Percentiles rank a stretch among this genome's conserved stretches.
Conservation (phyloP, 92 coral and sea anemone species). For the Porites cylindrica region DNA sequence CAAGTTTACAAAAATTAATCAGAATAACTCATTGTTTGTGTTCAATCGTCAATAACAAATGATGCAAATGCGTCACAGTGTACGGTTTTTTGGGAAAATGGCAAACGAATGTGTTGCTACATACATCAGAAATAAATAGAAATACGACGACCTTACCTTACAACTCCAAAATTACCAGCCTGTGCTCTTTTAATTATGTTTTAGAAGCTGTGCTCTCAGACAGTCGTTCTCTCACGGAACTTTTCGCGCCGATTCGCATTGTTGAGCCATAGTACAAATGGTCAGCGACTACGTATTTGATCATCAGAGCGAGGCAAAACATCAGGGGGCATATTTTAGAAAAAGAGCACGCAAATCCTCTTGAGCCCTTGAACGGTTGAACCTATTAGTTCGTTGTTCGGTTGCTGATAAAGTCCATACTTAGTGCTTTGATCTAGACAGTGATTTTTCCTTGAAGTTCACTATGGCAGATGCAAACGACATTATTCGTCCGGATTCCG, state of each 20-base stretch:
- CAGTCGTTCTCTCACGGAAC: background rate
- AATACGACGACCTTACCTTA: background rate
- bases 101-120: slow-evolving; percentile 16
- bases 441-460: too few relatives aligned
- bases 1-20: slow-evolving; percentile 12
- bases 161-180: slow-evolving; percentile 33
- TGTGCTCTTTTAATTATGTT: background rate
- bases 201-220: background rate
- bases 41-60: slow-evolving; percentile 23
- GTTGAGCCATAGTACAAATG: slow-evolving; percentile 31
- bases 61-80: slow-evolving; percentile 29
- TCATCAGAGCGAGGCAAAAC: slow-evolving; percentile 1
- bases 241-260: slow-evolving; percentile 28
- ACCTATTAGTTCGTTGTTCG: too few relatives aligned
- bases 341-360: too few relatives aligned
- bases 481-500: too few relatives aligned
- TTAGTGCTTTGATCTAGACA: too few relatives aligned
- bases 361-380: too few relatives aligned
- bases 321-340: too few relatives aligned
- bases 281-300: slow-evolving; percentile 34
- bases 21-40: slow-evolving; percentile 19
- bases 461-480: too few relatives aligned
- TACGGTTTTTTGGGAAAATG: slow-evolving; percentile 17
- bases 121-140: slow-evolving; percentile 34
- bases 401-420: too few relatives aligned